Evolutionary conservation across 2,888 invertebrate species (phyloP).

Genomic region (Cryptocephalus primarius): DNA sequence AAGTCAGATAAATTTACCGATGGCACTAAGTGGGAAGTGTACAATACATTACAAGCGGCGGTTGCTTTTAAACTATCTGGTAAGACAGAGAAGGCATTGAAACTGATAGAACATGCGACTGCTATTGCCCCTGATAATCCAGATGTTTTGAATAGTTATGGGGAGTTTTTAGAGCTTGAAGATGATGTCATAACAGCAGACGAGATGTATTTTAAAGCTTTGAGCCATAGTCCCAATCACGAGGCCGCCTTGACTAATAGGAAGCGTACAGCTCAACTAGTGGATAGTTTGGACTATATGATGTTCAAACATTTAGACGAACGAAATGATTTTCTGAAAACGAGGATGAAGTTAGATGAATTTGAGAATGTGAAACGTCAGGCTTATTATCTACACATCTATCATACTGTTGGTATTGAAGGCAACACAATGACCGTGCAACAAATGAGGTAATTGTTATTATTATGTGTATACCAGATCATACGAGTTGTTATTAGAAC

Average conservation of each 20-base stretch:
- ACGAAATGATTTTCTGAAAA: slow-evolving; percentile 70
- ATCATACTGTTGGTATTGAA: slow-evolving; percentile 95
- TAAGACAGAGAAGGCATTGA: slow-evolving; percentile 75
- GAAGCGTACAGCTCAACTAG: slow-evolving; percentile 76
- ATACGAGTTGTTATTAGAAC: no score
- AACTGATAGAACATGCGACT: slow-evolving; percentile 81
- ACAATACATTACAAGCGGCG: slow-evolving; percentile 75
- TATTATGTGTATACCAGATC: no score
- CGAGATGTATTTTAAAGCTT: slow-evolving; percentile 76
- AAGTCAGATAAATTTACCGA: slow-evolving; percentile 12
- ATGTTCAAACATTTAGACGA: slow-evolving; percentile 70
- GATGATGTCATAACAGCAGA: slow-evolving; percentile 83
- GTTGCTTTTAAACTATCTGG: slow-evolving; percentile 73
- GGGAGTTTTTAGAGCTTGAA: slow-evolving; percentile 82
- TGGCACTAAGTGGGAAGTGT: slow-evolving; percentile 57
- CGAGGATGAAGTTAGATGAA: slow-evolving; percentile 67
- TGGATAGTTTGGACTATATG: slow-evolving; percentile 77
- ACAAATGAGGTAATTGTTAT: slow-evolving; percentile 49
- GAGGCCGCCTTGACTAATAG: slow-evolving; percentile 68
- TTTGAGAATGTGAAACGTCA: slow-evolving; percentile 84
- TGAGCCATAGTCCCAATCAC: slow-evolving; percentile 76
- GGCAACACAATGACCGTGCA: slow-evolving; percentile 93
- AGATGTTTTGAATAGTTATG: slow-evolving; percentile 84
- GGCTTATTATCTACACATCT: slow-evolving; percentile 91
- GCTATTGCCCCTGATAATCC: slow-evolving; percentile 86